Evolutionary conservation across 2,113 vertebrate genomes (phyloP).

Genomic region (Coptodon bakossiorum): DNA sequence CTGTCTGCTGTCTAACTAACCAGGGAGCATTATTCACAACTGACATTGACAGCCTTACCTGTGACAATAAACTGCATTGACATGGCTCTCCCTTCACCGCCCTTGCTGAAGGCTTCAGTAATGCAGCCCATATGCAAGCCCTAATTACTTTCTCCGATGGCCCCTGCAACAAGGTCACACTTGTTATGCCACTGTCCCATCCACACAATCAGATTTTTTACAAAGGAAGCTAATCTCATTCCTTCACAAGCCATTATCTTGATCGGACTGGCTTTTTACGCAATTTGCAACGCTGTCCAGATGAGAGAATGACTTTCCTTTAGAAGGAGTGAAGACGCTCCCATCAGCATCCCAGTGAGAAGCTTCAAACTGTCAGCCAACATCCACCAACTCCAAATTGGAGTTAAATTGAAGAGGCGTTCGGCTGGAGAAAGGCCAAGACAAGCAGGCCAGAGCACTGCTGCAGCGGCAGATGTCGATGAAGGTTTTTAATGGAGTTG

Average conservation of each 20-base stretch:
- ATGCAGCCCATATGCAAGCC: constrained; percentile 42
- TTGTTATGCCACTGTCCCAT: constrained; percentile 61
- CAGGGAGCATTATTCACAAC: background rate
- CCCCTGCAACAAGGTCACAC: constrained; percentile 61
- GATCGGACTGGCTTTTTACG: constrained; percentile 48
- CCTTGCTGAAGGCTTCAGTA: background rate
- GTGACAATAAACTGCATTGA: constrained; percentile 32
- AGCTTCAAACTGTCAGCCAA: constrained; percentile 74
- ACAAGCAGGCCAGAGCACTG: constrained; percentile 43
- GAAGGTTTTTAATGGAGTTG: constrained; percentile 57
- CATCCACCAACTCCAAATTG: constrained; percentile 71
- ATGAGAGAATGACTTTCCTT: constrained; percentile 65
- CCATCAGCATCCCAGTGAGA: constrained; percentile 56
- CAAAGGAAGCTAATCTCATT: constrained; percentile 71
- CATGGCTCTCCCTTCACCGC: background rate
- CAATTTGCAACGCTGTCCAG: constrained; percentile 47
- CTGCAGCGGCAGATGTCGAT: constrained; percentile 58
- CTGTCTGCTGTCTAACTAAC: background rate
- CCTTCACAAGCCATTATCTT: constrained; percentile 75
- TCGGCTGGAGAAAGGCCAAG: constrained; percentile 61
- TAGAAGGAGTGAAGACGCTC: constrained; percentile 32
- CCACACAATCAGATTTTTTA: constrained; percentile 63
- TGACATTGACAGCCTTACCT: background rate
- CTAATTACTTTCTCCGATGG: constrained; percentile 63
- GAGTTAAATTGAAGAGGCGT: constrained; percentile 65